Evolutionary conservation across 2,113 vertebrate genomes (phyloP), one percentile per base, ranked within the genome.

Genomic region (Platichthys flesus): DNA sequence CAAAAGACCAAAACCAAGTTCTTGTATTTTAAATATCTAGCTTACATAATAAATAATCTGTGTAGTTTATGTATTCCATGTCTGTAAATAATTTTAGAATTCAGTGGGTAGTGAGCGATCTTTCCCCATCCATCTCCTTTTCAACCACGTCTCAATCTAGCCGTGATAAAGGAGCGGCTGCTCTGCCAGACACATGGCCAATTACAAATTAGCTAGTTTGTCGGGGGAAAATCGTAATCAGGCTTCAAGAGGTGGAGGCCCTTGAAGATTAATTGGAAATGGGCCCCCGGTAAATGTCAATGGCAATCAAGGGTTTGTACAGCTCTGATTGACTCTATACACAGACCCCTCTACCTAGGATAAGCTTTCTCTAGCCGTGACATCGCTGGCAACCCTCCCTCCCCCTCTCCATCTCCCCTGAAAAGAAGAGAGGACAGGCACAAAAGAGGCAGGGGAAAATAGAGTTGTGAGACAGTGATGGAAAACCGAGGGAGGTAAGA

Each of bases 211-310:
- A 95, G 91, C 92, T 86, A 91, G 91, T 94, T 94, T 93, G 91
- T 94, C 82, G 80, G 83, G 60, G 85, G 85, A 65, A 42, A 83
- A 89, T 90, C 76, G 88, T 92, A 93, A 94, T 94, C 93, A 94
- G 86, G 90, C 93, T 92, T 91, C 91, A 94, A 92, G 92, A 93
- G 89, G 92, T 93, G 89, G 88, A 94, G 92, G 91, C 90, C 86
- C 92, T 93, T 93, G 93, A 94, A 95, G 94, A 94, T 95, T 95
- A 95, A 95, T 95, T 95, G 93, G 92, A 94, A 93, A 91, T 89
- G 85, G 91, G 90, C 83, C 92, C 91, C 92, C 57, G 71, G 92
- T 93, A 95, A 95, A 95, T 94, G 94, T 94, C 94, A 95, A 93
- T 89, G 91, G 89, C 91, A 94, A 92, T 93, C 91, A 92, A 90